Evolutionary conservation across 2,113 vertebrate genomes (phyloP), one percentile per base, ranked within the genome.

Genomic region (Lonchura striata): DNA sequence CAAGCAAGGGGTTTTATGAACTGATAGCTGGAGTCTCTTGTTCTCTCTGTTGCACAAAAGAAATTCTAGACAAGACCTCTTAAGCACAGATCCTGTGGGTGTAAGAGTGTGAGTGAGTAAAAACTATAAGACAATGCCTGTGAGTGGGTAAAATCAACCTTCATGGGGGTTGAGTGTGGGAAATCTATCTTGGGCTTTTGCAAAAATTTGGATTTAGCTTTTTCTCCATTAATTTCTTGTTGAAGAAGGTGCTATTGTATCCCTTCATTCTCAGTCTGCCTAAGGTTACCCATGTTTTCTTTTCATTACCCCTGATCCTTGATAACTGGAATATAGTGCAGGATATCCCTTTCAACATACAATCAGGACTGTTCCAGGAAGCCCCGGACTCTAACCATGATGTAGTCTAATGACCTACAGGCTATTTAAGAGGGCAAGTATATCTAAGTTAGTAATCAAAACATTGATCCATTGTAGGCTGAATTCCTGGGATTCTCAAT

Each of bases 111-210:
- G 13, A 63, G 30, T 21, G 33, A 31, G 19, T 33, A 9, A 63
- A 78, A 82, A 37, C 14, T 37, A 1, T 37, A 14, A 74, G 20
- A 37, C 11, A 28, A 17, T 19, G 35, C 24, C n/a, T 54, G 4
- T 33, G 28, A 61, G 24, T 23, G 46, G 7, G 25, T 57, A 69
- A 65, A 83, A 82, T 69, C 30, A 44, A 9, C 9, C 30, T 53
- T 17, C 4, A 1, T 50, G 20, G 50, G 53, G 25, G 12, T 0
- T 44, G 42, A 15, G 11, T 49, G n/a, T 5, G 3, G 15, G 35
- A 41, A 86, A 60, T 70, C 41, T 6, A 2, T 37, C 17, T 49
- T 41, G n/a, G 19, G 9, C n/a, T 80, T 86, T 80, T 66, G 4
- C 49, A 56, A 50, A 6, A 4, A 4, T 4, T 70, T 57, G 31